Conservation (phyloP, 2,888 invertebrate species). For the Idaea biselata region DNA sequence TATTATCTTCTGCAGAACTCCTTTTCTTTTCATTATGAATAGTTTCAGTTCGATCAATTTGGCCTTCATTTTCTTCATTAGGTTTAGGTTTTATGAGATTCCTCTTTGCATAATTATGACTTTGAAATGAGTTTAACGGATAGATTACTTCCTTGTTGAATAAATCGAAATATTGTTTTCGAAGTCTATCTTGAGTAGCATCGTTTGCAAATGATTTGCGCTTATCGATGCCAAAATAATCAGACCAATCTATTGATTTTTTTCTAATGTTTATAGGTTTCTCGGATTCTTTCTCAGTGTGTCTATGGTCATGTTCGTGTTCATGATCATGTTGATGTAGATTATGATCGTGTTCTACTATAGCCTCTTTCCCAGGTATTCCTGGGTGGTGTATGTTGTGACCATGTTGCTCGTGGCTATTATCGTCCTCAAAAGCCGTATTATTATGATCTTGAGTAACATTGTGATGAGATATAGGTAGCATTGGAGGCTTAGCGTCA, state of each 20-base stretch:
- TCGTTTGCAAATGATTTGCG: slow-evolving; percentile 79
- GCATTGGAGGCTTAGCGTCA: slow-evolving; percentile 65
- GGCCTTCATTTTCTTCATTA: slow-evolving; percentile 52
- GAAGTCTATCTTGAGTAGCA: slow-evolving; percentile 66
- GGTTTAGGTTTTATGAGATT: slow-evolving; percentile 58
- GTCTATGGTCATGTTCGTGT: slow-evolving; percentile 32
- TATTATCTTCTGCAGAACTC: slow-evolving; percentile 67
- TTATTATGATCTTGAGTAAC: slow-evolving; percentile 48
- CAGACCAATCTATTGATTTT: slow-evolving; percentile 92
- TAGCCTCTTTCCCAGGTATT: slow-evolving; percentile 44
- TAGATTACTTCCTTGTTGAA: slow-evolving; percentile 71
- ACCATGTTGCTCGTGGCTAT: slow-evolving; percentile 60
- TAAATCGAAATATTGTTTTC: slow-evolving; percentile 68
- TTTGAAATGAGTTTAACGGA: slow-evolving; percentile 57
- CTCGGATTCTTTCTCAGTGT: slow-evolving; percentile 51
- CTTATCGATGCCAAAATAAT: slow-evolving; percentile 92
- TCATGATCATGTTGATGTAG: slow-evolving; percentile 41
- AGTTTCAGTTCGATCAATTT: slow-evolving; percentile 43
- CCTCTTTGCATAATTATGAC: slow-evolving; percentile 63
- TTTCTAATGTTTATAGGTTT: slow-evolving; percentile 83
- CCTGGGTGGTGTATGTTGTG: slow-evolving; percentile 58
- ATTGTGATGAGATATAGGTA: slow-evolving; percentile 50
- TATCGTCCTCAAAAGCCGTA: slow-evolving; percentile 43
- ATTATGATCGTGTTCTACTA: slow-evolving; percentile 26
- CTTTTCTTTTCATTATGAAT: slow-evolving; percentile 57